These are phyloP conservation scores for Sesia bembeciformis DNA, from an alignment of 2,888 invertebrate genomes.

Conservation along the genomic window DNA sequence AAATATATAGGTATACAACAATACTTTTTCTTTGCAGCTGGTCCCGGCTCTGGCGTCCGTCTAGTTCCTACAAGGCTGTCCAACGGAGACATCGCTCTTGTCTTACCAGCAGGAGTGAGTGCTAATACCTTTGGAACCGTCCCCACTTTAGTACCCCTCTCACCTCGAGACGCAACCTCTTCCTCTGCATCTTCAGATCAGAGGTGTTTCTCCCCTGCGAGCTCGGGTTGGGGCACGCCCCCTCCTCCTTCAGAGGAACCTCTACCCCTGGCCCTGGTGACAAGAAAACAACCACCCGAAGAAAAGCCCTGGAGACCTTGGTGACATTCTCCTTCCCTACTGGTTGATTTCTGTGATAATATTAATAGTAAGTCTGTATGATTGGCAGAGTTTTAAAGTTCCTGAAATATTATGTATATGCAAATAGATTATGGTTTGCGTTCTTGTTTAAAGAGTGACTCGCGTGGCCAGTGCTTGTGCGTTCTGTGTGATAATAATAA, in stretches of 20 bases:
- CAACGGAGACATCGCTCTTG: constrained; percentile 88
- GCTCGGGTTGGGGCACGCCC: constrained; percentile 64
- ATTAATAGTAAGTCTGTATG: constrained; percentile 15
- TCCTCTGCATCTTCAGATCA: constrained; percentile 79
- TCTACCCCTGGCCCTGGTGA: constrained; percentile 82
- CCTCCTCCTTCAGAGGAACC: constrained; percentile 52
- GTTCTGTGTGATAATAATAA: constrained; percentile 2
- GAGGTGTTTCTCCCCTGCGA: constrained; percentile 75
- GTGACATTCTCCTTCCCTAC: constrained; percentile 58
- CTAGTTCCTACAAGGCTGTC: constrained; percentile 86
- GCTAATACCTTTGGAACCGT: constrained; percentile 68
- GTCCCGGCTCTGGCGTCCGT: constrained; percentile 81
- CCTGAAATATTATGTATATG: constrained; percentile 1
- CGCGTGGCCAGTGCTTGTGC: constrained; percentile 7
- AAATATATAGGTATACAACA: too few relatives aligned
- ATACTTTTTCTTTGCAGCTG: constrained; percentile 54
- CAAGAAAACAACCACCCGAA: constrained; percentile 77
- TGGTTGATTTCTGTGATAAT: constrained; percentile 28
- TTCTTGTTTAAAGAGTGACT: neutral
- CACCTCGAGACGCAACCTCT: constrained; percentile 82
- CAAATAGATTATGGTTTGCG: neutral
- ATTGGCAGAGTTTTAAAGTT: constrained; percentile 16
- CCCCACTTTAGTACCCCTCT: constrained; percentile 83
- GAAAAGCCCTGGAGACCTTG: constrained; percentile 90
- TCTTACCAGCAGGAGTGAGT: constrained; percentile 80